Evolutionary conservation across 92 coral and sea anemone species (phyloP).

Genomic region (Diadumene lineata): DNA sequence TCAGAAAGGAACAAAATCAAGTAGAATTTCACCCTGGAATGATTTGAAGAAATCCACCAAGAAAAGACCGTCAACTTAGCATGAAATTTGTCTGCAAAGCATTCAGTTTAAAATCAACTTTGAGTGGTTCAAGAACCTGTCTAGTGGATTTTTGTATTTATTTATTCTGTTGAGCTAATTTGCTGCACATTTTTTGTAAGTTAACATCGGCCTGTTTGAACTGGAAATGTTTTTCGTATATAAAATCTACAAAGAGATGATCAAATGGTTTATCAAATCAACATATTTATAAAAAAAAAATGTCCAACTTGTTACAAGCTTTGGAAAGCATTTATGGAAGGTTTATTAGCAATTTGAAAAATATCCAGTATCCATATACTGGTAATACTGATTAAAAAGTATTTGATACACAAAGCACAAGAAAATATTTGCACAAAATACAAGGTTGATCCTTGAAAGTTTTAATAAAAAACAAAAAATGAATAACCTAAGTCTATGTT

Average conservation of each 20-base stretch:
- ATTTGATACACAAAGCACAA: neutral
- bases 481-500: no score
- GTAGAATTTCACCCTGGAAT: slow-evolving; percentile 62
- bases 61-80: slow-evolving; percentile 63
- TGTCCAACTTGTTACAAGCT: neutral
- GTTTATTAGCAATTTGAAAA: slow-evolving; percentile 18
- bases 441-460: slow-evolving; percentile 18
- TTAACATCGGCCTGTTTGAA: neutral
- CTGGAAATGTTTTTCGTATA: neutral
- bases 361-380: no score
- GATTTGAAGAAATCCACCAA: slow-evolving; percentile 70
- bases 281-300: slow-evolving; percentile 18
- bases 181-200: neutral
- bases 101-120: neutral
- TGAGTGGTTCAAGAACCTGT: neutral
- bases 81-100: neutral
- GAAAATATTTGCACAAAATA: slow-evolving; percentile 1
- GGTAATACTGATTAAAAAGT: neutral
- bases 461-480: slow-evolving; percentile 1
- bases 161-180: slow-evolving; percentile 4
- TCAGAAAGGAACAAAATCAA: slow-evolving; percentile 58
- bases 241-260: neutral
- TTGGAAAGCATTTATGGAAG: neutral
- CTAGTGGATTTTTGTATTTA: slow-evolving; percentile 4
- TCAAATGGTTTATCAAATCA: neutral